Percentiles rank a stretch among this genome's conserved stretches.
Evolutionary conservation across 2,888 invertebrate genomes (phyloP).

Genomic region (Tanypteryx hageni): DNA sequence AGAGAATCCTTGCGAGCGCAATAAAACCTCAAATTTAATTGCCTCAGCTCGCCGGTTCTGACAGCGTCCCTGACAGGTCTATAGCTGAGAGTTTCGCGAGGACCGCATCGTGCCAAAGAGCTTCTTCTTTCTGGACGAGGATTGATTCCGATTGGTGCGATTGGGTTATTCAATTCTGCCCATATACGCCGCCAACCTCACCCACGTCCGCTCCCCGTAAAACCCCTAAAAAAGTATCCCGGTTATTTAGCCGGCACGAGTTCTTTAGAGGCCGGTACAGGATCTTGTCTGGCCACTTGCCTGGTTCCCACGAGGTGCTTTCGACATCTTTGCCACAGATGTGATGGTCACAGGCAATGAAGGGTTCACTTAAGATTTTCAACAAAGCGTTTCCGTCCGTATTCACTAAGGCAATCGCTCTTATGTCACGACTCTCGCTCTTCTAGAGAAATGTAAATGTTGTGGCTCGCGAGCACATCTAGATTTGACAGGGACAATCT

Average conservation of each 20-base stretch:
- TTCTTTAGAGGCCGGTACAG: neutral
- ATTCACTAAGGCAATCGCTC: no score
- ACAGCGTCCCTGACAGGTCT: constrained; percentile 58
- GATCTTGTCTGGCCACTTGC: neutral
- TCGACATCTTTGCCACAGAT: no score
- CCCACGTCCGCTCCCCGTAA: neutral
- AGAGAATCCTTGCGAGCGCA: constrained; percentile 47
- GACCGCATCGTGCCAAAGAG: neutral
- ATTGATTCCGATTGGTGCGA: constrained; percentile 60
- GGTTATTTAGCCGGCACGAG: neutral
- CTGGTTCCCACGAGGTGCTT: no score
- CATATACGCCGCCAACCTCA: neutral
- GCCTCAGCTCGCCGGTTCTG: constrained; percentile 60
- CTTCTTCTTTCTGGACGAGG: constrained; percentile 43
- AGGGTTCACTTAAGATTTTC: no score
- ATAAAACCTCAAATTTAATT: constrained; percentile 64
- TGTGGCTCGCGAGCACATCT: no score
- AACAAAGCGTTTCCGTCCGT: no score
- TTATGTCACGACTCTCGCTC: no score
- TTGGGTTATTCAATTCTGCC: constrained; percentile 47
- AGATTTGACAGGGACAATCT: no score
- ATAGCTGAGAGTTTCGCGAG: constrained; percentile 39
- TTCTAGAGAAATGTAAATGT: no score
- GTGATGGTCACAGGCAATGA: no score
- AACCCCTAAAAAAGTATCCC: neutral